Conservation (phyloP, 1,140 invertebrate genomes). For the Ceratosolen solmsi region DNA sequence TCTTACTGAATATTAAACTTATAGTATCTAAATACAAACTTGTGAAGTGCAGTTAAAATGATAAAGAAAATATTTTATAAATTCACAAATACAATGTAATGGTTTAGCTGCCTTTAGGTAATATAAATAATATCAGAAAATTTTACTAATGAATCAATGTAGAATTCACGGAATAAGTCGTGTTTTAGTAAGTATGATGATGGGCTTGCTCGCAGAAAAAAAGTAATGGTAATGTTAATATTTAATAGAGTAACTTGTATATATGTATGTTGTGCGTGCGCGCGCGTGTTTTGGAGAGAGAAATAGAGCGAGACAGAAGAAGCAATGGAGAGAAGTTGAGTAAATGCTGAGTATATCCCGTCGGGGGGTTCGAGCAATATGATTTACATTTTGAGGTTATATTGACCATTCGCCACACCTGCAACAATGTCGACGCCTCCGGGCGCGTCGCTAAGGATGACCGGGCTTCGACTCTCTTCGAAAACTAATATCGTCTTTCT, state of each 20-base stretch:
- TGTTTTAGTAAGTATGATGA: neutral
- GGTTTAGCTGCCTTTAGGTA: neutral
- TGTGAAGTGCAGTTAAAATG: too few species aligned
- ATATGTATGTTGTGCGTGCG: too few species aligned
- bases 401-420: slow-evolving; percentile 74
- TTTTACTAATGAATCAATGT: slow-evolving; percentile 8
- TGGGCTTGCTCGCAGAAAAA: too few species aligned
- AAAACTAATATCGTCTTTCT: slow-evolving; percentile 67
- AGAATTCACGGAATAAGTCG: neutral
- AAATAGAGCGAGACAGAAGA: neutral
- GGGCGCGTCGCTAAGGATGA: slow-evolving; percentile 63
- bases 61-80: too few species aligned
- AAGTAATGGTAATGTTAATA: neutral
- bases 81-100: neutral
- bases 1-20: too few species aligned
- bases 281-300: neutral
- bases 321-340: neutral
- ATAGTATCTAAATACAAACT: too few species aligned
- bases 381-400: slow-evolving; percentile 74
- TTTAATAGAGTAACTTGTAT: slow-evolving; percentile 38
- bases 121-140: neutral
- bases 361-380: slow-evolving; percentile 66
- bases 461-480: slow-evolving; percentile 61
- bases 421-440: slow-evolving; percentile 64
- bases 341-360: neutral